Base-by-base conservation (phyloP, 2,113 vertebrate genomes). In the Oreocharis arfaki region DNA sequence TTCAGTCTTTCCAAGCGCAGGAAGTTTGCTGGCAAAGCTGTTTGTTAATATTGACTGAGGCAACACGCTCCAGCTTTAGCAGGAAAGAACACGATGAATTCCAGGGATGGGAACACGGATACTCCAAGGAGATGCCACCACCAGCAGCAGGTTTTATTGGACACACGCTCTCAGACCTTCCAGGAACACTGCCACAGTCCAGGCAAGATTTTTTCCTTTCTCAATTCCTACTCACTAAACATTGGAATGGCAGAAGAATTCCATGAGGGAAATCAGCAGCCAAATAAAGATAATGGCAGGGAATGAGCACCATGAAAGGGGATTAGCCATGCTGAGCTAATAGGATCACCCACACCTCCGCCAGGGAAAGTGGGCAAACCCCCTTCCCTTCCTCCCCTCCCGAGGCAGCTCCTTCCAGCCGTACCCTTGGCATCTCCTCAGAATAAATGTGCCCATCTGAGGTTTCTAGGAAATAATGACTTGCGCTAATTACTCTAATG, bases 401-500 rank as follows among this genome's bases (percentile, higher is more conserved):
- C 92, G 6, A 52, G 89, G 85, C 91, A 92, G 95, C 68, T 89
- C 32, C 90, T 53, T 33, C 73, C 87, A 89, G 56, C 85, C 64
- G 4, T 53, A 61, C 41, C 75, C 84, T 42, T 57, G 87, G 91
- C 91, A 87, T 68, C 87, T 91, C 81, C 79, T 95, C 73, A 80
- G 30, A 78, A 80, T 49, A 79, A 95, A 86, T 24, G 56, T 22
- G 46, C 68, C 76, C 89, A 46, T 92, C 20, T 8, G 85, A 93
- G 91, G 74, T 77, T 79, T 83, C 79, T 26, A 85, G 85, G 60
- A 95, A 97, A 93, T 95, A 92, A 97, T 89, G 87, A 75, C 91
- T 95, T n/a, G 75, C 5, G 5, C 68, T 97, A 97, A 97, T 97
- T 97, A 93, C 75, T 67, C 90, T 91, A 93, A 61, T 75, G 96